phyloP scores from a whole-genome alignment of 2,113 vertebrate genomes.

The Plecotus auritus region DNA sequence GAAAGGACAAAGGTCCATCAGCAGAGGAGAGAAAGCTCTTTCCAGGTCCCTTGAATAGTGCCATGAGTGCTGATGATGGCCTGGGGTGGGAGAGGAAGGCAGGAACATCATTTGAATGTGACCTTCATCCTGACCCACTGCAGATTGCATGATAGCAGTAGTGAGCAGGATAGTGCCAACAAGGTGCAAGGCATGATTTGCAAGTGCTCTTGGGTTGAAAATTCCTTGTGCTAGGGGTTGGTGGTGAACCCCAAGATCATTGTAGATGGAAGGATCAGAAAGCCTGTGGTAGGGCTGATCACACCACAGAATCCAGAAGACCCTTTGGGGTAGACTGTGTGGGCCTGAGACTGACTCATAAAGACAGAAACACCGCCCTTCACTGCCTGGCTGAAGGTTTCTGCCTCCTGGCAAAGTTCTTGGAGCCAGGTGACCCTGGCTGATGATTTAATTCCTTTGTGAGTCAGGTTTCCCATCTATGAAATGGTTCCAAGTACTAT shows the following conservation, averaged over 20 bases:
- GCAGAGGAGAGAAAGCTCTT: no score
- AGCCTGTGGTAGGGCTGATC: neutral
- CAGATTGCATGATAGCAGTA: accelerated
- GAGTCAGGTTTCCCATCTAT: accelerated
- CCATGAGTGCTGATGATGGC: accelerated
- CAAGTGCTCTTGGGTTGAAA: neutral
- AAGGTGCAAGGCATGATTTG: neutral
- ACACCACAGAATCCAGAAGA: neutral
- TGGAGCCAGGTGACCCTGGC: neutral
- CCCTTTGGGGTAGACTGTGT: accelerated
- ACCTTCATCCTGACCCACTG: neutral
- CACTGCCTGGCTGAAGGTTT: neutral
- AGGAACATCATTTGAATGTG: accelerated
- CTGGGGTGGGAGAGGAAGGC: neutral
- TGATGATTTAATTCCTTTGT: neutral
- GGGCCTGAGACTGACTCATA: neutral
- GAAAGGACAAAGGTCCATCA: accelerated
- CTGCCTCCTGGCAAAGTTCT: neutral
- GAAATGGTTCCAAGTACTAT: accelerated
- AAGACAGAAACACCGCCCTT: neutral
- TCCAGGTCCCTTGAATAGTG: accelerated
- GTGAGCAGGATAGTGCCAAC: accelerated
- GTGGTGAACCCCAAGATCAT: neutral
- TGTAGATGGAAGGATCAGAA: neutral
- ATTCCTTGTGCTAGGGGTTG: neutral